These are phyloP conservation scores for Myripristis jacobus DNA, from an alignment of 2,797 vertebrate species.

Conservation along the genomic window DNA sequence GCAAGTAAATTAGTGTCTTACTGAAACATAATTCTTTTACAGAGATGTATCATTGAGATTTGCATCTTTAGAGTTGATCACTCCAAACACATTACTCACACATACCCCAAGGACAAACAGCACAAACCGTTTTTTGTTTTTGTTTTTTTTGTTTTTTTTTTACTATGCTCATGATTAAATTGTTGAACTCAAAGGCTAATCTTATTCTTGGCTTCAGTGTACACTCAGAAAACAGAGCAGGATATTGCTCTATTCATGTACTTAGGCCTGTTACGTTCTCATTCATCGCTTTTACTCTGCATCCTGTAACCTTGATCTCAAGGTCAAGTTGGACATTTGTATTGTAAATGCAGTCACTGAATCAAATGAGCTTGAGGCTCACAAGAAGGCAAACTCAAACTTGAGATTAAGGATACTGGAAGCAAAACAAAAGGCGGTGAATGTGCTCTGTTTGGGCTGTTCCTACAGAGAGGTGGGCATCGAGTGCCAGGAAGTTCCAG, in stretches of 20 bases:
- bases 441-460: slow-evolving; percentile 29
- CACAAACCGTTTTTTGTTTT: too few relatives aligned
- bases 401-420: background rate
- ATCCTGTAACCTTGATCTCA: background rate
- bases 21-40: too few relatives aligned
- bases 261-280: background rate
- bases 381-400: slow-evolving; percentile 8
- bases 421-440: background rate
- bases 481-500: slow-evolving; percentile 80
- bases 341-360: background rate
- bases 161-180: background rate
- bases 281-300: background rate
- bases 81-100: background rate
- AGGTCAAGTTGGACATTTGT: background rate
- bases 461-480: slow-evolving; percentile 82
- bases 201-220: background rate
- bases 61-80: background rate
- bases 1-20: too few relatives aligned
- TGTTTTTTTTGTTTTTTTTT: too few relatives aligned
- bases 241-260: too few relatives aligned
- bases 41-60: too few relatives aligned
- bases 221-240: background rate
- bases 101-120: background rate
- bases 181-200: background rate
- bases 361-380: background rate